Conservation (phyloP, 2,797 vertebrate genomes). For the Aulostomus chinensis region DNA sequence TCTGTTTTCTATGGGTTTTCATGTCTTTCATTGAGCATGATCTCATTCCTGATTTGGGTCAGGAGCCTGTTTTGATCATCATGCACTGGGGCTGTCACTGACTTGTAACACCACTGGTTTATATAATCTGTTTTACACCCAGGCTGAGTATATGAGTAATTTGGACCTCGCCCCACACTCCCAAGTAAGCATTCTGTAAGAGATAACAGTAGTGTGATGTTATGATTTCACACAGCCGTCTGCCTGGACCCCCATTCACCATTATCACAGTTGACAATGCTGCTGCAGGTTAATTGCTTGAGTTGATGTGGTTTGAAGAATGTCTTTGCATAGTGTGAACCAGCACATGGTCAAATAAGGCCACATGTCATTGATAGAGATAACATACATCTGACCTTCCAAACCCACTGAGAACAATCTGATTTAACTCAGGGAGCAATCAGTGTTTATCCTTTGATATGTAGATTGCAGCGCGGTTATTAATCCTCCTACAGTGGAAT, state of each 20-base stretch:
- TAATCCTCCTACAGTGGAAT: neutral
- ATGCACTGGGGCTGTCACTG: too few species aligned
- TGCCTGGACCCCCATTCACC: constrained; percentile 2
- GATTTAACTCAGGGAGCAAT: neutral
- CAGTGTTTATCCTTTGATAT: constrained; percentile 8
- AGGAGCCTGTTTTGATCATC: too few species aligned
- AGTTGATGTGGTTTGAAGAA: too few species aligned
- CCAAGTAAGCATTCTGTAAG: constrained; percentile 39
- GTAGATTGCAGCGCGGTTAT: neutral
- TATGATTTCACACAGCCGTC: constrained; percentile 1
- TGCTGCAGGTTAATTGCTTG: constrained; percentile 11
- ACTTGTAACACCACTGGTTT: too few species aligned
- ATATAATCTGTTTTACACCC: constrained; percentile 28
- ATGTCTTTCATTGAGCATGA: too few species aligned
- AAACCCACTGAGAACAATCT: neutral
- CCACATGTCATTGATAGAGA: constrained; percentile 18
- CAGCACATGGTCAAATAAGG: constrained; percentile 3
- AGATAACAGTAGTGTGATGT: constrained; percentile 42
- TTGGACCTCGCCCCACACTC: constrained; percentile 47
- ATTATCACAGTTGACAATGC: constrained; percentile 1
- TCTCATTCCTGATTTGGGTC: too few species aligned
- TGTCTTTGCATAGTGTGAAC: neutral
- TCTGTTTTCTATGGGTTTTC: too few species aligned
- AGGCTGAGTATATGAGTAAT: constrained; percentile 24
- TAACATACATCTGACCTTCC: neutral